Base-by-base conservation (phyloP, 2,113 vertebrate species). In the Xiphophorus hellerii region DNA sequence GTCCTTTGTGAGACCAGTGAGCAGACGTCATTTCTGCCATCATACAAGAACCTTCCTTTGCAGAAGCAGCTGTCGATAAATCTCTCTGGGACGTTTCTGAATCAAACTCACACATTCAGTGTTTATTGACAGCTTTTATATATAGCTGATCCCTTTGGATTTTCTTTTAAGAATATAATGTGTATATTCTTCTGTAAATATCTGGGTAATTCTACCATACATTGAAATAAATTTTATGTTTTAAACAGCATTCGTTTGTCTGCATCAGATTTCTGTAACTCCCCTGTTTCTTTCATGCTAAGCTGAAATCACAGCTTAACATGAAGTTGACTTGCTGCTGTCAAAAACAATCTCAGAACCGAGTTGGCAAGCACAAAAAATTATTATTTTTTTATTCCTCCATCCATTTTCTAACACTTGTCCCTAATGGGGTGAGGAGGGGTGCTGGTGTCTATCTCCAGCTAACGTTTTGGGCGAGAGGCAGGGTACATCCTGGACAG, bases 131-230 rank as follows among this genome's bases (percentile, higher is more conserved):
- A 58, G 44, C 20, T 88, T 85, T 88, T 89, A 15, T 87, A 82
- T 2, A 82, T 3, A 27, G 44, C 48, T 60, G 83, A 27, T 22
- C 7, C 63, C 69, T 71, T 22, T 62, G 68, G 42, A 73, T 33
- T 74, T 28, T 88, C 65, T 86, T 76, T 67, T 6, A 54, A 81
- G 28, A 28, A 29, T 80, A 61, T 64, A 44, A 73, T 64, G 25
- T 92, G 84, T 90, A 87, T 3, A 90, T 87, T 77, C 48, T n/a
- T 84, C 58, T 90, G 91, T 93, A 93, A 89, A 93, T 92, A 91
- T 86, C 80, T 87, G 71, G 88, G 69, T 83, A 73, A 87, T 82
- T 78, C 61, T 72, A 27, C 72, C 77, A 69, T 78, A 65, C 22
- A 68, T 76, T 74, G 5, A 73, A 92, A 91, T 92, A 90, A 90